A percentile compares a stretch with the other conserved stretches of the same genome.
These are phyloP conservation scores for Dasyornis broadbenti DNA, from an alignment of 2,113 vertebrate genomes.

Conservation along the genomic window DNA sequence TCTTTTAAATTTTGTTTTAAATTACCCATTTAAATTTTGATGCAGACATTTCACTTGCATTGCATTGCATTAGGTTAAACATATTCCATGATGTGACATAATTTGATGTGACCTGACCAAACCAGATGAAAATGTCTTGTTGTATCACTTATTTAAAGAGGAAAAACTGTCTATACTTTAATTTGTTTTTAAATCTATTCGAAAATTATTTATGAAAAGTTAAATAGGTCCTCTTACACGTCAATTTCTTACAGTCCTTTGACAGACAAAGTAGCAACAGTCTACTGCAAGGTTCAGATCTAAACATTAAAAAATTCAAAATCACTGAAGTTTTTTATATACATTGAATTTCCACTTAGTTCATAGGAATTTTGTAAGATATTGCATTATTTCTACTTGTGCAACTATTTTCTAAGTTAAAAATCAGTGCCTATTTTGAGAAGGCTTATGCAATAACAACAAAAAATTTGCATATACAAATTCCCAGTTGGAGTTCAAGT, in stretches of 20 bases:
- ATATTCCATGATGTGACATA: background rate
- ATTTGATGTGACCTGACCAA: conserved; percentile 22
- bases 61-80: background rate
- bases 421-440: background rate
- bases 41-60: background rate
- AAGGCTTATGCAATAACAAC: background rate
- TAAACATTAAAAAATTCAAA: background rate
- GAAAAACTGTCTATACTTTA: background rate
- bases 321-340: background rate
- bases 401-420: background rate
- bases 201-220: background rate
- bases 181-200: background rate
- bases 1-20: background rate
- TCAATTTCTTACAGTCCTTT: background rate
- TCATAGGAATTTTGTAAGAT: background rate
- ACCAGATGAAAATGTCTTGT: background rate
- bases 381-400: background rate
- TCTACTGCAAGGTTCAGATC: background rate
- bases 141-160: background rate
- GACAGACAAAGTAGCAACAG: background rate
- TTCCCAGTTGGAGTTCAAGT: background rate
- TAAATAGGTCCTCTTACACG: background rate
- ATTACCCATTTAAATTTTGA: background rate
- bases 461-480: background rate
- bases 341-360: background rate